Percentiles rank a stretch among this genome's conserved stretches.
These are phyloP conservation scores for Pachyseris speciosa DNA, from an alignment of 64 coral and sea anemone species.

Conservation along the genomic window DNA sequence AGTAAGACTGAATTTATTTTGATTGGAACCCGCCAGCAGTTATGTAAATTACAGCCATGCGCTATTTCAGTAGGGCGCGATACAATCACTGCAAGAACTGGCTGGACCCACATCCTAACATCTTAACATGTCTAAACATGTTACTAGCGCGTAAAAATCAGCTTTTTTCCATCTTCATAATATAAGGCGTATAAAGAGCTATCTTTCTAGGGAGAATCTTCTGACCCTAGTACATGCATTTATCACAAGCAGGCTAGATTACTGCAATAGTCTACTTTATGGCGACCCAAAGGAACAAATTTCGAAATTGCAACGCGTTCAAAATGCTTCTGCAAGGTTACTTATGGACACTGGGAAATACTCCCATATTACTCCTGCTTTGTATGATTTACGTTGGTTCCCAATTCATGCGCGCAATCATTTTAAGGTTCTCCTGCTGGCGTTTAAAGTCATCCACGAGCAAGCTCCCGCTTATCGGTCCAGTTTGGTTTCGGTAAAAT, in stretches of 20 bases:
- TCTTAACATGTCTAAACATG: background rate
- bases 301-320: background rate
- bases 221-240: conserved; percentile 15
- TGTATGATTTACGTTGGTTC: too few relatives aligned
- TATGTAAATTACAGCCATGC: background rate
- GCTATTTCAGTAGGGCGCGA: background rate
- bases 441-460: too few relatives aligned
- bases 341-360: conserved; percentile 31
- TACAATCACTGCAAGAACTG: background rate
- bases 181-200: background rate
- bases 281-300: background rate
- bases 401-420: too few relatives aligned
- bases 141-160: background rate
- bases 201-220: conserved; percentile 14
- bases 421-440: too few relatives aligned
- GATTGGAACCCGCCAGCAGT: background rate
- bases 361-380: too few relatives aligned
- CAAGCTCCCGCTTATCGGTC: too few relatives aligned
- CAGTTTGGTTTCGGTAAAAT: too few relatives aligned
- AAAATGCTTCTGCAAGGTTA: conserved; percentile 13
- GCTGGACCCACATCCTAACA: background rate
- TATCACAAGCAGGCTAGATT: conserved; percentile 43
- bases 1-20: too few relatives aligned
- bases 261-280: conserved; percentile 29
- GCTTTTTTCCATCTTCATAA: background rate